Percentiles rank a stretch among this genome's conserved stretches.
Conservation (phyloP, 2,888 invertebrate species). For the Myathropa florea region DNA sequence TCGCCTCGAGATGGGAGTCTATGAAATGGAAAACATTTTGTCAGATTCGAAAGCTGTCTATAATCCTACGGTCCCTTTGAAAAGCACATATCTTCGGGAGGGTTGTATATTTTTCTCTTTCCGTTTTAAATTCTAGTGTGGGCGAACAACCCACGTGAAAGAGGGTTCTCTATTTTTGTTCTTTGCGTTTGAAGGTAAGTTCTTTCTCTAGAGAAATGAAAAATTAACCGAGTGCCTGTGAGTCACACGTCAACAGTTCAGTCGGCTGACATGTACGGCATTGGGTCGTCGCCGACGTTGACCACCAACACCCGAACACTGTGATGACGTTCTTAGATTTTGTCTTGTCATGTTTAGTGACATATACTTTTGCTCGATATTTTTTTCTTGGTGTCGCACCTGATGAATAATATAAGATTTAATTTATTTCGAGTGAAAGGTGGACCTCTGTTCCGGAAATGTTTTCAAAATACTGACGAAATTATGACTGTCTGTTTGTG, state of each 20-base stretch:
- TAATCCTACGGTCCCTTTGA: slow-evolving; percentile 3
- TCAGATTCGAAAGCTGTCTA: background rate
- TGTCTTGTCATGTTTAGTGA: slow-evolving; percentile 45
- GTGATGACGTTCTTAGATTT: slow-evolving; percentile 64
- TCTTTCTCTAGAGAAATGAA: slow-evolving; percentile 28
- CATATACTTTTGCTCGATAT: background rate
- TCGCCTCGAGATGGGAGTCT: background rate
- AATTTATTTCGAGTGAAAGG: background rate
- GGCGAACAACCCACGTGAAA: background rate
- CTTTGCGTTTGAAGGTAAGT: slow-evolving; percentile 20
- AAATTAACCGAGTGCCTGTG: slow-evolving; percentile 45
- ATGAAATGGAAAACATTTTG: slow-evolving; percentile 23
- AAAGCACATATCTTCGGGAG: background rate
- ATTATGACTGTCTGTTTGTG: no score
- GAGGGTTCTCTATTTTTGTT: slow-evolving; percentile 9
- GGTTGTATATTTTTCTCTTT: background rate
- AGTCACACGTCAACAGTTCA: slow-evolving; percentile 37
- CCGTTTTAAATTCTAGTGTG: background rate
- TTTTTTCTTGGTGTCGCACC: background rate
- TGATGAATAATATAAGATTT: background rate
- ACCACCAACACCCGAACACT: slow-evolving; percentile 43
- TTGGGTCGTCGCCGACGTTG: slow-evolving; percentile 38
- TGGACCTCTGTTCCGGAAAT: no score
- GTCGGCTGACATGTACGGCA: slow-evolving; percentile 44
- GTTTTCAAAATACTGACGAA: no score